phyloP scores from a whole-genome alignment of 2,113 vertebrate genomes.

The Sitta europaea region DNA sequence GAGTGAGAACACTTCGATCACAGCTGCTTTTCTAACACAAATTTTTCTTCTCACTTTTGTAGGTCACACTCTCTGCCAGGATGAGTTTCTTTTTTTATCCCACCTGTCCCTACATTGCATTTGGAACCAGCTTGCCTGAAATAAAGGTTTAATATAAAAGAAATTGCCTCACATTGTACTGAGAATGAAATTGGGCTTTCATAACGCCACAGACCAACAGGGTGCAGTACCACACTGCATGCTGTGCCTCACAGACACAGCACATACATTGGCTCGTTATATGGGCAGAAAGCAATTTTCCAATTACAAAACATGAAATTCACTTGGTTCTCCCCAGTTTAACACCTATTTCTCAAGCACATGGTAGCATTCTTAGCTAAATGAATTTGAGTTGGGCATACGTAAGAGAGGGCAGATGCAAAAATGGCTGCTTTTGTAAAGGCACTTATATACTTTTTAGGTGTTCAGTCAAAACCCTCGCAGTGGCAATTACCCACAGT shows the following conservation, averaged over 20 bases:
- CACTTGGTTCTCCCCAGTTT: background rate
- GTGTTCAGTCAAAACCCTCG: background rate
- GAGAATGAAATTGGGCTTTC: background rate
- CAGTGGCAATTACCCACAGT: background rate
- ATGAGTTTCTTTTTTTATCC: background rate
- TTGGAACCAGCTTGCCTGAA: background rate
- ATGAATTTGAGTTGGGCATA: background rate
- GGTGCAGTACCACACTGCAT: constrained; percentile 61
- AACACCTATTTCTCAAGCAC: background rate
- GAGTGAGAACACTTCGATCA: background rate
- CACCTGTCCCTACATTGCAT: background rate
- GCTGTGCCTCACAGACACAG: background rate
- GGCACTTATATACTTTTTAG: background rate
- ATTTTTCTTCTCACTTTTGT: background rate
- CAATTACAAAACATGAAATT: background rate
- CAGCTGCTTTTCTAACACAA: background rate
- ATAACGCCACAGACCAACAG: constrained; percentile 35
- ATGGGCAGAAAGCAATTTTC: background rate
- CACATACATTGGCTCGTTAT: background rate
- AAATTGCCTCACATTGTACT: background rate
- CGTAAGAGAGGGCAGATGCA: background rate
- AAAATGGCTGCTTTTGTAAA: background rate
- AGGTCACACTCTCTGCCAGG: background rate
- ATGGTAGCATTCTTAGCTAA: background rate
- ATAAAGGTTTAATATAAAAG: background rate